phyloP scores from a whole-genome alignment of 1,140 invertebrate genomes.

The Drosophila suzukii region DNA sequence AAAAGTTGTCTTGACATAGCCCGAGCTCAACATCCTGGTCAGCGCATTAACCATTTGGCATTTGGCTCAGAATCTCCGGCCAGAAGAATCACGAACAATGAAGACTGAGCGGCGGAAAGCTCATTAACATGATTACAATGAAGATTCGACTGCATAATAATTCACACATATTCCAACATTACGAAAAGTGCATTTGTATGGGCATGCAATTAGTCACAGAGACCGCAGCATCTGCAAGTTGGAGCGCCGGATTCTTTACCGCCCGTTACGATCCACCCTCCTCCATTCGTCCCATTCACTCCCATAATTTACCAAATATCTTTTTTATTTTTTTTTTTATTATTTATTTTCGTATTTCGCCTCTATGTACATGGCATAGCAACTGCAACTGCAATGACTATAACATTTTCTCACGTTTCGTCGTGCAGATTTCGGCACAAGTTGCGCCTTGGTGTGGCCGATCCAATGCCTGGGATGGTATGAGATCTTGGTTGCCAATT shows the following conservation, averaged over 20 bases:
- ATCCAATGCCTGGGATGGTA: conserved; percentile 30
- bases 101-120: conserved; percentile 34
- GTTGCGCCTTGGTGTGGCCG: conserved; percentile 71
- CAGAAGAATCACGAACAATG: conserved; percentile 50
- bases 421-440: conserved; percentile 79
- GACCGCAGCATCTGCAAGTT: conserved; percentile 68
- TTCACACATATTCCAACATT: conserved; percentile 66
- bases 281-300: conserved; percentile 52
- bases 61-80: conserved; percentile 48
- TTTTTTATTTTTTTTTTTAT: conserved; percentile 46
- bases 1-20: conserved; percentile 64
- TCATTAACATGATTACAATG: conserved; percentile 80
- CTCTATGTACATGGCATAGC: conserved; percentile 45
- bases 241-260: conserved; percentile 64
- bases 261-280: conserved; percentile 4
- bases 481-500: conserved; percentile 24
- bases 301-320: conserved; percentile 80
- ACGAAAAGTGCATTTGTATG: conserved; percentile 81
- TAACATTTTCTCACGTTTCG: conserved; percentile 82
- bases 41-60: conserved; percentile 57
- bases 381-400: conserved; percentile 70
- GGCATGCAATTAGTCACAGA: conserved; percentile 81
- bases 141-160: conserved; percentile 68
- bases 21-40: conserved; percentile 68
- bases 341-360: conserved; percentile 55